Evolutionary conservation across 2,888 invertebrate genomes (phyloP).

Genomic region (Trachelus stipa): DNA sequence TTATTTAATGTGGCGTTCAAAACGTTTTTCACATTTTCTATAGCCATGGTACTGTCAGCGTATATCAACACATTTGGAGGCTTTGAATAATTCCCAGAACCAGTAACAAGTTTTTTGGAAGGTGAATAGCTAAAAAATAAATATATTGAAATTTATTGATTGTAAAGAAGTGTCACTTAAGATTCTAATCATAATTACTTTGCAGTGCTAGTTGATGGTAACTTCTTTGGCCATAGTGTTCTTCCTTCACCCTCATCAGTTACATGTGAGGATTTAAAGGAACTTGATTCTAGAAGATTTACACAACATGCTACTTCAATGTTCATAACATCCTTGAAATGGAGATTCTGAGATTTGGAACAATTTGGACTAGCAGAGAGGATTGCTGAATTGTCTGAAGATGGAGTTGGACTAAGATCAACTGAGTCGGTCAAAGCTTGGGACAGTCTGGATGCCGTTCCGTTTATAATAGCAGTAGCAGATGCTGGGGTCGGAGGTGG

Average conservation of each 20-base stretch:
- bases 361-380: constrained; percentile 27
- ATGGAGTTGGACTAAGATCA: constrained; percentile 33
- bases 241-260: neutral
- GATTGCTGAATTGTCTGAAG: constrained; percentile 31
- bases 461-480: constrained; percentile 32
- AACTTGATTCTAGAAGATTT: constrained; percentile 11
- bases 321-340: constrained; percentile 35
- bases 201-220: constrained; percentile 29
- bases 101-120: constrained; percentile 62
- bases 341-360: constrained; percentile 35
- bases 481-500: constrained; percentile 54
- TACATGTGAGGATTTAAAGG: neutral
- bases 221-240: constrained; percentile 23
- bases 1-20: constrained; percentile 77
- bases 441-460: constrained; percentile 32
- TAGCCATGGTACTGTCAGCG: constrained; percentile 80
- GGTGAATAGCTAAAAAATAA: constrained; percentile 38
- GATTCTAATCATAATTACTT: constrained; percentile 36
- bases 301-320: neutral
- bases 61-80: constrained; percentile 86
- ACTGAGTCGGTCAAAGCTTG: constrained; percentile 36
- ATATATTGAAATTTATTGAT: neutral
- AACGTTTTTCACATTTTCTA: constrained; percentile 79
- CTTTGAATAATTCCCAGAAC: constrained; percentile 70
- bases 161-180: no score